Conservation (phyloP, 1,140 invertebrate genomes). For the Chymomyza costata region DNA sequence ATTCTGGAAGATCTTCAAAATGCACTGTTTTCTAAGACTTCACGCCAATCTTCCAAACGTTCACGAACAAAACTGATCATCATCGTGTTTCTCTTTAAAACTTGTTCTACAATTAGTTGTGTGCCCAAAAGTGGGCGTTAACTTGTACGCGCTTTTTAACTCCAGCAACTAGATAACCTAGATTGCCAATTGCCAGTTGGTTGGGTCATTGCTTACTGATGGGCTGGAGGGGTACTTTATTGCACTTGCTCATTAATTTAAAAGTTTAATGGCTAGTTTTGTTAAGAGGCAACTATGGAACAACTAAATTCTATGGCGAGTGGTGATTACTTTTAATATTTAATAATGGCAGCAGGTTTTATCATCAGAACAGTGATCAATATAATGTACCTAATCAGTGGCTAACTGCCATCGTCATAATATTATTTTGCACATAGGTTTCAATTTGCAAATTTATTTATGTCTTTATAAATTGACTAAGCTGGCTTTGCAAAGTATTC, state of each 20-base stretch:
- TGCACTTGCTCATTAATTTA: constrained; percentile 62
- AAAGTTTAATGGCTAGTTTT: constrained; percentile 63
- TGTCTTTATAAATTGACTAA: constrained; percentile 59
- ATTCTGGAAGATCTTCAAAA: too few species aligned
- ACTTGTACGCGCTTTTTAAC: constrained; percentile 60
- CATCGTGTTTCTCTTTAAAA: constrained; percentile 10
- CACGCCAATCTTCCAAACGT: too few species aligned
- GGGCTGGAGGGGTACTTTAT: constrained; percentile 33
- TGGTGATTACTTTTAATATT: constrained; percentile 51
- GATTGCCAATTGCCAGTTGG: constrained; percentile 13
- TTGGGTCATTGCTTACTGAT: background rate
- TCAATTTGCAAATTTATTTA: constrained; percentile 71
- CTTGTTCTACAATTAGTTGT: constrained; percentile 51
- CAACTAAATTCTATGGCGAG: constrained; percentile 25
- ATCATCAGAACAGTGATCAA: background rate
- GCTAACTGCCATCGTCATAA: background rate
- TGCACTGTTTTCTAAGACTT: too few species aligned
- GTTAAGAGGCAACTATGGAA: background rate
- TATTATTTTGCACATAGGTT: constrained; percentile 33
- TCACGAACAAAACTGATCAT: too few species aligned
- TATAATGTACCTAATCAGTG: constrained; percentile 1
- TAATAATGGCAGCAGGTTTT: constrained; percentile 4
- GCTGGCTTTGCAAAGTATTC: background rate
- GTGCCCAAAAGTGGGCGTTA: constrained; percentile 51
- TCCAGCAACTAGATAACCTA: constrained; percentile 18